These are phyloP conservation scores for Oreochromis aureus DNA, from an alignment of 2,113 vertebrate species.

Conservation along the genomic window DNA sequence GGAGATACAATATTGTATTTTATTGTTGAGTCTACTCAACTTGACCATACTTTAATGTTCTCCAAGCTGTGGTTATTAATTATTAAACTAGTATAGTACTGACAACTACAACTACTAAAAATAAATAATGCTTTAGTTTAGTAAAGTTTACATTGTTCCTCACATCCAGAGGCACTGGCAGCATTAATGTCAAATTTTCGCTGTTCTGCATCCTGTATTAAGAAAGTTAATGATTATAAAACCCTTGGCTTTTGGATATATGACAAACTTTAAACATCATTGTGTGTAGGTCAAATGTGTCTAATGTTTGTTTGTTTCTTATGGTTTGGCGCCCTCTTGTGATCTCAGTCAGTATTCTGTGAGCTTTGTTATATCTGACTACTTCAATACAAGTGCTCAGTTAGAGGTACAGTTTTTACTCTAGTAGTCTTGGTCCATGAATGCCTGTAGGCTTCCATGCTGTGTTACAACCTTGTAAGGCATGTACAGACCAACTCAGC, in stretches of 20 bases:
- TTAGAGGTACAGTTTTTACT: too few species aligned
- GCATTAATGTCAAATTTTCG: fast-evolving
- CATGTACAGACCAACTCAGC: too few species aligned
- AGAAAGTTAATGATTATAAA: not conserved
- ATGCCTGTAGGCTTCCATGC: too few species aligned
- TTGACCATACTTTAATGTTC: not conserved
- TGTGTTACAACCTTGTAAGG: too few species aligned
- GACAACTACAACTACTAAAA: too few species aligned
- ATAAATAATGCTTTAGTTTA: too few species aligned
- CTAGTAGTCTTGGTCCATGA: too few species aligned
- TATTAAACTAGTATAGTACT: too few species aligned
- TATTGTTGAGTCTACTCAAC: not conserved
- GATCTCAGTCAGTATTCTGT: not conserved
- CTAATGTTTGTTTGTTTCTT: not conserved
- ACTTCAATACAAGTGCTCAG: too few species aligned
- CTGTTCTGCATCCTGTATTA: not conserved
- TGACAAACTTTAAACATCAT: not conserved
- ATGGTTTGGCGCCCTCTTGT: not conserved
- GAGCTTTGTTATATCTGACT: not conserved
- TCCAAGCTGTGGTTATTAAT: too few species aligned
- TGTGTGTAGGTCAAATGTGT: fast-evolving
- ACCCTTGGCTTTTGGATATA: fast-evolving
- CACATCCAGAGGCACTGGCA: not conserved
- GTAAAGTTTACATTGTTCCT: not conserved
- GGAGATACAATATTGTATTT: not conserved